Evolutionary conservation across 2,888 invertebrate species (phyloP), one percentile per base, ranked within the genome.

Genomic region (Sympetrum striolatum): DNA sequence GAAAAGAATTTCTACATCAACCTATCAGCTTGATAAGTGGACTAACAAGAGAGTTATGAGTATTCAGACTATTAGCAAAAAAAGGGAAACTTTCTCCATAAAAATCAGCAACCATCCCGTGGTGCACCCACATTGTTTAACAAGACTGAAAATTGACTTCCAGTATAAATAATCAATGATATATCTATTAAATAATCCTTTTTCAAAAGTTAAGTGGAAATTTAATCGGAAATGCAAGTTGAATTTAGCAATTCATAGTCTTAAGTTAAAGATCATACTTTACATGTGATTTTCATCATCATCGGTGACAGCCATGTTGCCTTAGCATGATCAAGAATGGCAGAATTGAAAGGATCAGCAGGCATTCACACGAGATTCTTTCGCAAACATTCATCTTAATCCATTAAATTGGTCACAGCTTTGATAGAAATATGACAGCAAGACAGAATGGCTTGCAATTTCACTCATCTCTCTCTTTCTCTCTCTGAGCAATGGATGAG

Each of bases 361-460:
- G 14, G 60, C 86, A 58, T 39, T 39, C 86, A 86, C 37, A 86
- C 86, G 37, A 58, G 60, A 64, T 37, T 86, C 86, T 60, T 60
- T 82, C 35, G 31, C 86, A 86, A 60, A 64, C 86, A 86, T 60
- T 39, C 86, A 86, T 86, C 60, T 60, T 64, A 37, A 86, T 37
- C 58, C 22, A 86, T 86, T 60, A 86, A 64, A 86, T 64, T 86
- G 37, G 60, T 86, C 86, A 86, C 58, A 60, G 86, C 86, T 86
- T 86, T n/a, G 86, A 86, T 86, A 60, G 86, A 60, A 86, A 86
- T 39, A 60, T 37, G 86, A 86, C 86, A 86, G 86, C 86, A 53
- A 39, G 86, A 86, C 53, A 37, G 60, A 86, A 64, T 64, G 60
- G 60, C 86, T 86, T n/a, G 39, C 22, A 86, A 60, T 64, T 86